These are phyloP conservation scores for Piezodorus guildinii DNA, from an alignment of 1,140 invertebrate species.

Conservation along the genomic window DNA sequence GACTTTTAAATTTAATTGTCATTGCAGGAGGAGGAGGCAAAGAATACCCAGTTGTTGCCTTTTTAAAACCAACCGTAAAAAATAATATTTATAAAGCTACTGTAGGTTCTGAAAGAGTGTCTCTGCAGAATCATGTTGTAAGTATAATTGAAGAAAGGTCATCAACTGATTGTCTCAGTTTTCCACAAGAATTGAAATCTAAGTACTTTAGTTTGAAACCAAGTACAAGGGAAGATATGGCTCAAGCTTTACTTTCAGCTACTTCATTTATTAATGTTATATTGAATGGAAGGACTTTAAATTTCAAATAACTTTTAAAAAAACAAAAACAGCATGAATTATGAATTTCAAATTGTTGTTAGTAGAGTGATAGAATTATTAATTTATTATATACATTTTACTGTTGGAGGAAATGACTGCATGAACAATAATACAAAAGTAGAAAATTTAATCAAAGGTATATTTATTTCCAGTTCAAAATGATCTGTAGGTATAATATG, in stretches of 20 bases:
- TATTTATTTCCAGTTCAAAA: no score
- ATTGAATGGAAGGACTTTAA: not conserved
- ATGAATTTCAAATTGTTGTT: no score
- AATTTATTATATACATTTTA: no score
- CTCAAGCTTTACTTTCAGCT: slow-evolving; percentile 4
- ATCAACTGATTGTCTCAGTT: not conserved
- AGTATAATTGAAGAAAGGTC: slow-evolving; percentile 15
- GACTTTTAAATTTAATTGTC: no score
- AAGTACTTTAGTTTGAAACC: not conserved
- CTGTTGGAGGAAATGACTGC: no score
- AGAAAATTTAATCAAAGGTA: no score
- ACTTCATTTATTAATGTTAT: slow-evolving; percentile 12
- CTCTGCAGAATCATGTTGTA: slow-evolving; percentile 4
- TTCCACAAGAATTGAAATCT: not conserved
- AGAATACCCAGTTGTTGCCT: not conserved
- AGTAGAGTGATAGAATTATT: no score
- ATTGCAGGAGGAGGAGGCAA: not conserved
- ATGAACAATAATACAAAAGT: no score
- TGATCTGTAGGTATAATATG: no score
- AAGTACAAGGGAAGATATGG: not conserved
- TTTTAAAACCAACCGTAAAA: not conserved
- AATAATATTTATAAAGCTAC: slow-evolving; percentile 10
- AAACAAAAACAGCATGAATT: no score
- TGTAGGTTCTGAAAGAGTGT: slow-evolving; percentile 14
- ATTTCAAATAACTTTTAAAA: no score